Percentiles rank a stretch among this genome's conserved stretches.
phyloP scores from a whole-genome alignment of 1,140 invertebrate genomes.

The Scaptodrosophila lebanonensis region DNA sequence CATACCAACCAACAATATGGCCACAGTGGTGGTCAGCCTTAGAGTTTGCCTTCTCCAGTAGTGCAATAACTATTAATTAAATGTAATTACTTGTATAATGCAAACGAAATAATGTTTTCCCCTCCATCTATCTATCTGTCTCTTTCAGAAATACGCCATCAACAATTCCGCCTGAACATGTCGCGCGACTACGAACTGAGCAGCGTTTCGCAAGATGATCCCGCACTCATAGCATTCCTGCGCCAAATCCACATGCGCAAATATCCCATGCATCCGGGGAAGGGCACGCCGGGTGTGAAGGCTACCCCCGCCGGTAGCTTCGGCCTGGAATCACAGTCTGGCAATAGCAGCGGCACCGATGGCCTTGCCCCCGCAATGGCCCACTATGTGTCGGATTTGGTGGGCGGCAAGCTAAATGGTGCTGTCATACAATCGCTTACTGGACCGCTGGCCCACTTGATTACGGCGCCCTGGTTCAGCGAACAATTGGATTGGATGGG shows the following conservation, averaged over 20 bases:
- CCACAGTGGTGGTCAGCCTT: slow-evolving; percentile 19
- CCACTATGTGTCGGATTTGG: slow-evolving; percentile 75
- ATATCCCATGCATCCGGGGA: slow-evolving; percentile 75
- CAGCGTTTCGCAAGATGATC: slow-evolving; percentile 84
- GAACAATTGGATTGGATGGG: slow-evolving; percentile 85
- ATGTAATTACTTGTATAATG: slow-evolving; percentile 43
- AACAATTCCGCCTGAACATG: slow-evolving; percentile 85
- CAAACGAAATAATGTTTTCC: slow-evolving; percentile 6
- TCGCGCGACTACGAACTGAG: slow-evolving; percentile 85
- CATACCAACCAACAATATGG: slow-evolving; percentile 3
- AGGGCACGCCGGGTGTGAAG: slow-evolving; percentile 42
- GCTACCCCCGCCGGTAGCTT: slow-evolving; percentile 22
- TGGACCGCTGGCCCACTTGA: slow-evolving; percentile 75
- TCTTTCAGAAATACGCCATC: slow-evolving; percentile 80
- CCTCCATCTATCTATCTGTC: slow-evolving; percentile 6
- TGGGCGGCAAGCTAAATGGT: slow-evolving; percentile 78
- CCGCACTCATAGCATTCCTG: slow-evolving; percentile 84
- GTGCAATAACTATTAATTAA: slow-evolving; percentile 72
- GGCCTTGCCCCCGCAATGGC: slow-evolving; percentile 74
- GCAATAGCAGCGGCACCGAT: slow-evolving; percentile 57
- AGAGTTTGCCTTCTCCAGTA: too few relatives aligned
- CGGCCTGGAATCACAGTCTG: slow-evolving; percentile 59
- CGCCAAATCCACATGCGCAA: slow-evolving; percentile 81
- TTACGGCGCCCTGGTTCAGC: slow-evolving; percentile 81
- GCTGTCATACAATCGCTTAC: slow-evolving; percentile 79